Conservation (phyloP, 2,113 vertebrate species). For the Ophthalmolycus amberensis region DNA sequence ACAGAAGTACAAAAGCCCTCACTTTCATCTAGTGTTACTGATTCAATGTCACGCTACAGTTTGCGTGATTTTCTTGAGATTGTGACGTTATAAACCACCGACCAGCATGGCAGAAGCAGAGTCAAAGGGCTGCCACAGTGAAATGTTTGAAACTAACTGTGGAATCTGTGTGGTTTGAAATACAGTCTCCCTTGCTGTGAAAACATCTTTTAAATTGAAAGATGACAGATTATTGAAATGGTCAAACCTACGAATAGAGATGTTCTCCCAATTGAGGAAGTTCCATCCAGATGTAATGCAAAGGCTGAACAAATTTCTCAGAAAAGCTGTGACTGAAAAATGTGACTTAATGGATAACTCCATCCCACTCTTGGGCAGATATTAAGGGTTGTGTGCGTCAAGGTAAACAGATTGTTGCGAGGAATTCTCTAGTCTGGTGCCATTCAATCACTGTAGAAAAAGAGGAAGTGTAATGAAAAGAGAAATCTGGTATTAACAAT, state of each 20-base stretch:
- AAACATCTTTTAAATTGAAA: slow-evolving; percentile 9
- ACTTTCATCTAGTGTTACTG: not conserved
- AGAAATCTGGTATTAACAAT: too few relatives aligned
- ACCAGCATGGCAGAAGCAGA: not conserved
- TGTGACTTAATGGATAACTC: not conserved
- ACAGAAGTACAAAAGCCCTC: not conserved
- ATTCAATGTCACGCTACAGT: not conserved
- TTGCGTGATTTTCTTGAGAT: slow-evolving; percentile 2
- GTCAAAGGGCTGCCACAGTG: not conserved
- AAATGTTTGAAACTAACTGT: not conserved
- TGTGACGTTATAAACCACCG: not conserved
- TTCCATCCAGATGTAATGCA: not conserved
- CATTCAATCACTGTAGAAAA: not conserved
- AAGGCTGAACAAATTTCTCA: not conserved
- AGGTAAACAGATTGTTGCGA: not conserved
- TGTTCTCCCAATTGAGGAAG: not conserved
- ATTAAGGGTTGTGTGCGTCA: not conserved
- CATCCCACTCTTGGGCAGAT: too few relatives aligned
- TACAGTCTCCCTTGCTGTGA: not conserved
- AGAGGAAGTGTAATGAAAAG: not conserved
- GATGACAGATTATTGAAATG: not conserved
- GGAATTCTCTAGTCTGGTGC: not conserved
- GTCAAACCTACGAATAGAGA: not conserved
- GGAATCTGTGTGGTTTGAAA: not conserved
- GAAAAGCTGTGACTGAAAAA: not conserved